Evolutionary conservation across 2,113 vertebrate species (phyloP), one percentile per base, ranked within the genome.

Genomic region (Sarotherodon lohbergeri): DNA sequence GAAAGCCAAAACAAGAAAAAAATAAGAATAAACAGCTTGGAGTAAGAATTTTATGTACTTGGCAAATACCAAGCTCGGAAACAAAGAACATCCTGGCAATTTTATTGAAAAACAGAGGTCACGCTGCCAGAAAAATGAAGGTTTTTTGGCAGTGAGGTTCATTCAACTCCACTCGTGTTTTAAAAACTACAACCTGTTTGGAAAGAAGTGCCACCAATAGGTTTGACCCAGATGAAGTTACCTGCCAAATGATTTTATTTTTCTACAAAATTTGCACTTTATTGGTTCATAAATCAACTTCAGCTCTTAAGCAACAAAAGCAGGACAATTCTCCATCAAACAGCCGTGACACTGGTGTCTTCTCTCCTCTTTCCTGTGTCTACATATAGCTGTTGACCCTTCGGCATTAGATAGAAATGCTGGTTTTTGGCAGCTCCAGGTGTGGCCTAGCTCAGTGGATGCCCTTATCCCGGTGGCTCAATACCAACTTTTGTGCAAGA

Each of bases 171-270:
- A 32, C 19, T 55, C 81, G 57, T 83, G 66, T 85, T 80, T 85
- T 66, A 92, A 76, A 52, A 73, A 82, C 55, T 27, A 82, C 48
- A 90, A 41, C 29, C 85, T 86, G 73, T 88, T 86, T 91, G 89
- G 90, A 87, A 92, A 68, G 16, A 81, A 54, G 80, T 55, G 56
- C 29, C 76, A 63, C 79, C 16, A 19, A 19, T 92, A 55, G 32
- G 12, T 57, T 81, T 27, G 39, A 83, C 68, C 57, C 81, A 84
- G 61, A 83, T 4, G 2, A 52, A 83, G 52, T 24, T 3, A 55
- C 14, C 63, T 89, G 87, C 88, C 85, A 93, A 89, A 83, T 82
- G 2, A 87, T 80, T 68, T 22, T 22, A 39, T 6, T 16, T 43
- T 71, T 82, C 57, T 52, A 8, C 71, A 66, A 78, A 81, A 46